Conservation (phyloP, 2,797 vertebrate species). For the Pangasius mekongensis region DNA sequence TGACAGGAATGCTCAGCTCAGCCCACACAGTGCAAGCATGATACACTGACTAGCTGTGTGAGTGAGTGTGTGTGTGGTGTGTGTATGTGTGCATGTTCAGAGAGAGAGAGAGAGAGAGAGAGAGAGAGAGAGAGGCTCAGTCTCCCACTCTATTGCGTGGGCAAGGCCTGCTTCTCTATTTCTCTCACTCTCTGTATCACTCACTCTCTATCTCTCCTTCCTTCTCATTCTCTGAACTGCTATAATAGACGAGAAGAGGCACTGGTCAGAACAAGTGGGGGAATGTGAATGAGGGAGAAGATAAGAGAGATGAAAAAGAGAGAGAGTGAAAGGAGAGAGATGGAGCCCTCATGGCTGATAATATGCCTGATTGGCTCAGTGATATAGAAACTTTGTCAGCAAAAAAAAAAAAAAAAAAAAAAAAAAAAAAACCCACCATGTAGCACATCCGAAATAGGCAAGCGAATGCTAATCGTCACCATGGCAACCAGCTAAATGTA, state of each 20-base stretch:
- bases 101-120: conserved; percentile 33
- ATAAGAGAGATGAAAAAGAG: conserved; percentile 10
- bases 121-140: conserved; percentile 55
- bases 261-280: conserved; percentile 52
- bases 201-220: conserved; percentile 33
- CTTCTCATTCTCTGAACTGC: conserved; percentile 49
- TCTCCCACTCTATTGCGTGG: conserved; percentile 63
- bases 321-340: conserved; percentile 34
- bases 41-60: conserved; percentile 62
- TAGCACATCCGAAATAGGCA: conserved; percentile 35
- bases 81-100: conserved; percentile 41
- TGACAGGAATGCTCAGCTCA: conserved; percentile 58
- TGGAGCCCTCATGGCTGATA: conserved; percentile 4
- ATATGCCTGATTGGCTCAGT: conserved; percentile 47
- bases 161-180: conserved; percentile 60
- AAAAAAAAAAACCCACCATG: conserved; percentile 1
- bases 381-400: conserved; percentile 57
- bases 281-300: conserved; percentile 52
- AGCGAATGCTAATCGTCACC: conserved; percentile 47
- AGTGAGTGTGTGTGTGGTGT: conserved; percentile 44
- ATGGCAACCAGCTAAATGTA: conserved; percentile 57
- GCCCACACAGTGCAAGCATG: conserved; percentile 63
- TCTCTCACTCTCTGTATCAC: conserved; percentile 46
- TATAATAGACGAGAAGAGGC: conserved; percentile 54
- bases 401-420: conserved; percentile 44